A percentile compares a stretch with the other conserved stretches of the same genome.
These are phyloP conservation scores for Globicephala melas DNA, from an alignment of 2,113 vertebrate genomes.

Conservation along the genomic window DNA sequence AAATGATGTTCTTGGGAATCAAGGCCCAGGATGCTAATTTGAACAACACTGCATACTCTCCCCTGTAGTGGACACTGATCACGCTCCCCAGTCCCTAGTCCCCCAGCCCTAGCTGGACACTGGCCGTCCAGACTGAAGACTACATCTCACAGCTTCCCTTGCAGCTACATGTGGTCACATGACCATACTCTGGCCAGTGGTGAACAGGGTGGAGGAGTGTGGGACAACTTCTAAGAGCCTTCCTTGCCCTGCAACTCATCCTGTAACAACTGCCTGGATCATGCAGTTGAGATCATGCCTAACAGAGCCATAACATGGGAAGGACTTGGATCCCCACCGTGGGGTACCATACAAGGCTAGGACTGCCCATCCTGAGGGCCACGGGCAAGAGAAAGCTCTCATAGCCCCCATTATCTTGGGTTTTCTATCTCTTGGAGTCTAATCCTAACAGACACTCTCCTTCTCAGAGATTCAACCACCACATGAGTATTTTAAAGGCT, in stretches of 20 bases:
- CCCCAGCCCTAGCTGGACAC: background rate
- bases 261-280: background rate
- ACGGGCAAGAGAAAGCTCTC: background rate
- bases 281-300: background rate
- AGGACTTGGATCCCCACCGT: background rate
- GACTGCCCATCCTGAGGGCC: background rate
- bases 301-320: background rate
- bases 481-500: background rate
- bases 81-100: background rate
- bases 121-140: background rate
- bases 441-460: background rate
- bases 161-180: background rate
- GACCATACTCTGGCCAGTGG: background rate
- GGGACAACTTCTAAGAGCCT: background rate
- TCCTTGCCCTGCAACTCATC: background rate
- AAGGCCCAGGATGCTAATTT: background rate
- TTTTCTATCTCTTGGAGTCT: background rate
- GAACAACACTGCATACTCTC: background rate
- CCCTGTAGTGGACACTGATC: accelerated
- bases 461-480: background rate
- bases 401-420: background rate
- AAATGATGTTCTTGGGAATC: background rate
- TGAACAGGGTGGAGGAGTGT: too few species aligned
- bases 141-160: background rate
- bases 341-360: accelerated